Evolutionary conservation across 2,113 vertebrate species (phyloP), one percentile per base, ranked within the genome.

Genomic region (Daphoenositta chrysoptera): DNA sequence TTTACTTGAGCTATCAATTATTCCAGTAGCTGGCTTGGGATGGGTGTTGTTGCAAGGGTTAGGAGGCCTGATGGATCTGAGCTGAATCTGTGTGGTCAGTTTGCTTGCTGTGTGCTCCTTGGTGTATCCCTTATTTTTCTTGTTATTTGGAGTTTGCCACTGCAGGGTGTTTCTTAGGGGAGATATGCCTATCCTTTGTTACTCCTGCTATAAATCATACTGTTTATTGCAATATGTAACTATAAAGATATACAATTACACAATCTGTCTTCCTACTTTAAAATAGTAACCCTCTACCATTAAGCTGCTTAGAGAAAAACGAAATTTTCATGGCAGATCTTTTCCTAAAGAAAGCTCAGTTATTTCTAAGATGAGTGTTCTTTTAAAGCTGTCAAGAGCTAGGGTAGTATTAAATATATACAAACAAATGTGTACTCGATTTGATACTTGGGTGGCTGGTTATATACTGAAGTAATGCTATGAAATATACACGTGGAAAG

Each of bases 401-500:
- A 60, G 68, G 44, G 7, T 71, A 84, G 57, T 82, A 91, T 88
- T 91, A 84, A 94, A 91, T 89, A 94, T 90, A 90, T 79, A 71
- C 77, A 94, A 95, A 93, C 80, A 95, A 93, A 95, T 47, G 33
- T 77, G 33, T 80, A 69, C 72, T 78, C 31, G n/a, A 48, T 93
- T 63, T 82, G 87, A 76, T 92, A 84, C 66, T 84, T 68, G 89
- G 60, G 26, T 79, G 87, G 89, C 93, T 94, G 87, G 39, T 66
- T 93, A 88, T 92, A n/a, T 87, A 71, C 83, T 88, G 83, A 90
- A 96, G 71, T 88, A 93, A 92, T 26, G 11, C 76, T 84, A 72
- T 58, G 60, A 94, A 96, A 94, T 94, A 95, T 73, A 93, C 7
- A 44, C 11, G 39, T 92, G 94, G 86, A 95, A 97, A 96, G 39